A percentile compares a stretch with the other conserved stretches of the same genome.
Conservation (phyloP, 2,113 vertebrate species). For the Piaya cayana region DNA sequence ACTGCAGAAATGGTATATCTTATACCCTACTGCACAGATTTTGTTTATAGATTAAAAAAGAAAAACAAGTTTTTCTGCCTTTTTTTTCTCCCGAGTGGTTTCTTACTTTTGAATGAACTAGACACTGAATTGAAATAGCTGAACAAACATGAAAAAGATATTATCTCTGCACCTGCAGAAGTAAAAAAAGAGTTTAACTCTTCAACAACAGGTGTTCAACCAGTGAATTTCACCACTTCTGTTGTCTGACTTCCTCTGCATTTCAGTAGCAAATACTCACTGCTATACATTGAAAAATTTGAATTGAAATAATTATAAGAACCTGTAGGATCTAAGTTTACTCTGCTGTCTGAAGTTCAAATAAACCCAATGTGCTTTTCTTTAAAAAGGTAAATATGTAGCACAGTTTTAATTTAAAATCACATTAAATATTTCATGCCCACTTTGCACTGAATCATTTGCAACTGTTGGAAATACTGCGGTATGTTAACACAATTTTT, state of each 20-base stretch:
- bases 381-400: neutral
- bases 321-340: neutral
- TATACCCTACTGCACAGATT: neutral
- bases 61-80: constrained; percentile 24
- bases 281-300: neutral
- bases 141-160: constrained; percentile 59
- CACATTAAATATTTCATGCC: neutral
- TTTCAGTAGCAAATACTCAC: neutral
- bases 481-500: neutral
- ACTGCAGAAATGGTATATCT: neutral
- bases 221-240: constrained; percentile 10
- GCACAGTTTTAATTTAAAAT: constrained; percentile 18
- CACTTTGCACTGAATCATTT: neutral
- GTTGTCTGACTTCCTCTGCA: neutral
- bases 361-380: neutral
- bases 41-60: neutral
- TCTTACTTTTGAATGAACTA: constrained; percentile 51
- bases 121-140: constrained; percentile 40
- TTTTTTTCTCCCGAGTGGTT: neutral
- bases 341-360: neutral
- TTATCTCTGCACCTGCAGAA: constrained; percentile 61
- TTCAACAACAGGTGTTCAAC: constrained; percentile 46
- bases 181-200: neutral
- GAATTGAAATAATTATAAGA: neutral
- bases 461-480: neutral